phyloP scores from a whole-genome alignment of 53 echinoderm and acorn worm genomes.

The Arbacia lixula region DNA sequence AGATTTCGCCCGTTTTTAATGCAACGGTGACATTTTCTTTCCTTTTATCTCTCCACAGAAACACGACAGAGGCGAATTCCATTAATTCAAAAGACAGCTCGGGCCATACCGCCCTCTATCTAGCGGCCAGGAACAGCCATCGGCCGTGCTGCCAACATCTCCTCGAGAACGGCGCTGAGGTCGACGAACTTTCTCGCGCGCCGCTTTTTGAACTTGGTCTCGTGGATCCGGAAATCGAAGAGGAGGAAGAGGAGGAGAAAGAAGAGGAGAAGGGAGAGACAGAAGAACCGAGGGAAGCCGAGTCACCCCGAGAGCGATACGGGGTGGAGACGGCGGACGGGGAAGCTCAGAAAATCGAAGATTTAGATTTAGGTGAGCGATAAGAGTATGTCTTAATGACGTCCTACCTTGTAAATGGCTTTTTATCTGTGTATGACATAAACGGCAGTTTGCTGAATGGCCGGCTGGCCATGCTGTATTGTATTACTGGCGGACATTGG shows the following conservation, averaged over 20 bases:
- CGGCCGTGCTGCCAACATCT: slow-evolving; percentile 72
- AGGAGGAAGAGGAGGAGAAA: background rate
- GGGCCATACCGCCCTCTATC: slow-evolving; percentile 73
- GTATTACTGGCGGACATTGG: too few species aligned
- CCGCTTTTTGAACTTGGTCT: slow-evolving; percentile 27
- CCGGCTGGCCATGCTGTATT: too few species aligned
- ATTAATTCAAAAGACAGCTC: slow-evolving; percentile 59
- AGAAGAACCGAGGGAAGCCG: background rate
- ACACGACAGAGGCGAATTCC: background rate
- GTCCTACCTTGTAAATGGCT: too few species aligned
- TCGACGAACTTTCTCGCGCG: slow-evolving; percentile 57
- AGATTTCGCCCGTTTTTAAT: background rate
- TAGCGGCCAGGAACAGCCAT: slow-evolving; percentile 70
- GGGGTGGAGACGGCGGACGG: slow-evolving; percentile 12
- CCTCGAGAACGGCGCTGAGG: slow-evolving; percentile 57
- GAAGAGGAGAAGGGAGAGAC: background rate
- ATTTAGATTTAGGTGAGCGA: slow-evolving; percentile 52
- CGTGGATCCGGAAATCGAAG: slow-evolving; percentile 5
- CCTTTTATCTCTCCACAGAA: background rate
- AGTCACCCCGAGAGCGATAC: slow-evolving; percentile 31
- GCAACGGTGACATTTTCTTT: background rate
- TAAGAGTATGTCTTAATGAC: slow-evolving; percentile 1
- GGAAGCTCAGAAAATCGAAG: slow-evolving; percentile 17
- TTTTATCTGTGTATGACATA: too few species aligned
- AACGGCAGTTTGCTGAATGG: too few species aligned